Evolutionary conservation across 2,888 invertebrate genomes (phyloP).

Genomic region (Aporophyla lueneburgensis): DNA sequence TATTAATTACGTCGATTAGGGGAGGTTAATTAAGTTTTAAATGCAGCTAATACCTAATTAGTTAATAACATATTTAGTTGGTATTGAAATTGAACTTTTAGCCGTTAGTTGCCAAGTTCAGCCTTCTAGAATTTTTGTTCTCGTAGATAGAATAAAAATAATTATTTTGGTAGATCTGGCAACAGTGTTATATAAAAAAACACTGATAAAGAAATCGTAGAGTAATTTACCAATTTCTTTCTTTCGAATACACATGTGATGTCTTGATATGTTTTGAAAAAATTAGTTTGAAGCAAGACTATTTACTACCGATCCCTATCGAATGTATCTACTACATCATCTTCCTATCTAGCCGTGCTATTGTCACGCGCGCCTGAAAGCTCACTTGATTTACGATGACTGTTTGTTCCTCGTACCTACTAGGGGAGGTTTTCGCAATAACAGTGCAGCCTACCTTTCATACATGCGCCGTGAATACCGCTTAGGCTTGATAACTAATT

Average conservation of each 20-base stretch:
- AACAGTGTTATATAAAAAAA: not conserved
- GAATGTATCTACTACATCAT: slow-evolving; percentile 9
- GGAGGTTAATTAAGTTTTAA: slow-evolving; percentile 48
- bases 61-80: slow-evolving; percentile 8
- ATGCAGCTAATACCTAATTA: slow-evolving; percentile 15
- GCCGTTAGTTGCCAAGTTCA: no score
- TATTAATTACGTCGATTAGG: slow-evolving; percentile 50
- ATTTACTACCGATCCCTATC: not conserved
- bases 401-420: slow-evolving; percentile 33
- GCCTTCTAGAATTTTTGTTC: not conserved
- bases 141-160: not conserved
- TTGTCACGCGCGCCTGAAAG: slow-evolving; percentile 23
- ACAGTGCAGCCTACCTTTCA: slow-evolving; percentile 60
- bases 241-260: not conserved
- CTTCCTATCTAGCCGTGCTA: slow-evolving; percentile 17
- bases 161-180: not conserved
- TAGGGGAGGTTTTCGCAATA: slow-evolving; percentile 36
- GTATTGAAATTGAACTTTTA: not conserved
- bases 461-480: slow-evolving; percentile 49
- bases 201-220: not conserved
- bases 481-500: slow-evolving; percentile 81
- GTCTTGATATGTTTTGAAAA: not conserved
- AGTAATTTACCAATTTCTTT: not conserved
- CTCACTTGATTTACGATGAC: slow-evolving; percentile 57
- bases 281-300: slow-evolving; percentile 3